phyloP scores from a whole-genome alignment of 2,113 vertebrate species.

The Prunella fulvescens region DNA sequence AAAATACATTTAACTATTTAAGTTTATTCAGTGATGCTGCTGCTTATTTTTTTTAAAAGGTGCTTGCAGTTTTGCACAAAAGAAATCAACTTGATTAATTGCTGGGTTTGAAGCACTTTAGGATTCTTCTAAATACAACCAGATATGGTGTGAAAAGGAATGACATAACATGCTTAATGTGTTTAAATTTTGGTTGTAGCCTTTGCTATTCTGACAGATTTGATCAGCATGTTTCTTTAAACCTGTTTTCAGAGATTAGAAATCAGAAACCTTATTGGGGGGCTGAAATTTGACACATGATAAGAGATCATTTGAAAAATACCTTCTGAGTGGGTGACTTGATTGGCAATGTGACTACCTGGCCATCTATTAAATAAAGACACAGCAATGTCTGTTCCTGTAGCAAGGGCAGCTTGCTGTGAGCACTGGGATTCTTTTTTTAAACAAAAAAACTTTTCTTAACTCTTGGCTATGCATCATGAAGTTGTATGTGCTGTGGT shows the following conservation, averaged over 20 bases:
- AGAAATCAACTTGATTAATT: constrained; percentile 1
- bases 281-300: not conserved
- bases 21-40: not conserved
- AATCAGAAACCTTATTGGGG: not conserved
- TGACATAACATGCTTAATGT: not conserved
- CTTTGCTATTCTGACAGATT: not conserved
- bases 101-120: constrained; percentile 54
- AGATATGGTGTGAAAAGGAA: not conserved
- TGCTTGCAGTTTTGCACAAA: constrained; percentile 54
- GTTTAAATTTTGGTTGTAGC: not conserved
- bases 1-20: not conserved
- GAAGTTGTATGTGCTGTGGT: not conserved
- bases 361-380: not conserved
- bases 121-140: not conserved
- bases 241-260: not conserved
- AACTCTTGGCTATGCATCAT: not conserved
- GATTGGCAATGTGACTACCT: not conserved
- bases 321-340: not conserved
- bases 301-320: not conserved
- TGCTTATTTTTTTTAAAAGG: constrained; percentile 10
- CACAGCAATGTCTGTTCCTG: not conserved
- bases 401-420: not conserved
- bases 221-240: not conserved
- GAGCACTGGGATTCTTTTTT: not conserved
- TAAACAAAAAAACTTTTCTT: not conserved